Percentiles rank a stretch among this genome's conserved stretches.
These are phyloP conservation scores for Proteles cristata DNA, from an alignment of 2,113 vertebrate genomes.

Conservation along the genomic window DNA sequence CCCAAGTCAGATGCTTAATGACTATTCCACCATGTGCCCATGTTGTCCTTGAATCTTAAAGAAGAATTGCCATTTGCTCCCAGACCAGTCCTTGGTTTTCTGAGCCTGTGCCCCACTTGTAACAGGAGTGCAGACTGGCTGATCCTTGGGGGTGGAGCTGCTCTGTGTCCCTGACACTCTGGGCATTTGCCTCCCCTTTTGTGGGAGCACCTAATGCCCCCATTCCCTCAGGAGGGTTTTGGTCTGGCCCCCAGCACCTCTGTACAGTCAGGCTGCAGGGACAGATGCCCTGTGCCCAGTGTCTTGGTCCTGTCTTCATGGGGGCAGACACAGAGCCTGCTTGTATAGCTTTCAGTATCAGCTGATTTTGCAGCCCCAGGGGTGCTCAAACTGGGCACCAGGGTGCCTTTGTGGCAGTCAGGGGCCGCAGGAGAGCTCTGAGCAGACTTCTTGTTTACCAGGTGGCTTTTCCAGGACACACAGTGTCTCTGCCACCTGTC, in stretches of 20 bases:
- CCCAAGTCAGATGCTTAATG: too few relatives aligned
- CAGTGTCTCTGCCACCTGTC: neutral
- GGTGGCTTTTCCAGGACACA: neutral
- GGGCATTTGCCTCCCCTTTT: neutral
- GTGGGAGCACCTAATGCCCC: neutral
- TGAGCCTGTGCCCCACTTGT: neutral
- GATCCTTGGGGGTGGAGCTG: neutral
- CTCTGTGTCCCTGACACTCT: neutral
- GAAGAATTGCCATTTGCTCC: neutral
- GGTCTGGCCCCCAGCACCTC: neutral
- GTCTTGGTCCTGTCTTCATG: neutral
- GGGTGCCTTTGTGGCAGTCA: accelerated
- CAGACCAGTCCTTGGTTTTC: neutral
- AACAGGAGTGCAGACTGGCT: neutral
- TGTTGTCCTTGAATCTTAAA: neutral
- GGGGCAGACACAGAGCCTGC: neutral
- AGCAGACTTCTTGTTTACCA: constrained; percentile 2
- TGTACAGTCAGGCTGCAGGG: neutral
- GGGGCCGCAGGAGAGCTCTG: neutral
- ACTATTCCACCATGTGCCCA: too few relatives aligned
- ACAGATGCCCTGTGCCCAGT: neutral
- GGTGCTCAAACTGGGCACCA: neutral
- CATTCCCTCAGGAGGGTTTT: neutral
- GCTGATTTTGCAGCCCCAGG: neutral
- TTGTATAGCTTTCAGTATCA: neutral